A percentile compares a stretch with the other conserved stretches of the same genome.
These are phyloP conservation scores for Saxidomus purpurata DNA, from an alignment of 1,140 invertebrate genomes.

Conservation along the genomic window DNA sequence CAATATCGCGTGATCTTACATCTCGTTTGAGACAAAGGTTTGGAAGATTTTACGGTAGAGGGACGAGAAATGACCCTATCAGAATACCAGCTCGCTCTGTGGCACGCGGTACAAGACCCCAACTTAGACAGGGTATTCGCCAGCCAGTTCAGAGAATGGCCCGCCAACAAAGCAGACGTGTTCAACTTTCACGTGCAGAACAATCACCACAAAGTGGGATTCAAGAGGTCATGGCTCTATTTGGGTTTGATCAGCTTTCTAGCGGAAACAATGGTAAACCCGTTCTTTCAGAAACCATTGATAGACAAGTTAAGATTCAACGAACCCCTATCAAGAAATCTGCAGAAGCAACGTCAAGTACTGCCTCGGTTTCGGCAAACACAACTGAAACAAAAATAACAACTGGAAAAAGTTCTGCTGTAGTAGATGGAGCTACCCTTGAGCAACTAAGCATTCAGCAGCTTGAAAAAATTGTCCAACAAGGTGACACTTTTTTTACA, in stretches of 20 bases:
- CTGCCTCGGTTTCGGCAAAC: not conserved
- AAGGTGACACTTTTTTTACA: not conserved
- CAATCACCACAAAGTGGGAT: not conserved
- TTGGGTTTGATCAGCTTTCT: not conserved
- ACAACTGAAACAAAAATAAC: not conserved
- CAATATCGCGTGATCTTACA: not conserved
- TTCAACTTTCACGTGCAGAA: not conserved
- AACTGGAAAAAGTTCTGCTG: not conserved
- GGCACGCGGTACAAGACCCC: not conserved
- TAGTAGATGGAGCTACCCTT: not conserved
- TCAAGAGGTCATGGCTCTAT: not conserved
- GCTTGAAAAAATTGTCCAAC: not conserved
- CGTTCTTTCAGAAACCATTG: not conserved
- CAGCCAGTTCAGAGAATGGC: not conserved
- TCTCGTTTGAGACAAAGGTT: not conserved
- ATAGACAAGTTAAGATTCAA: not conserved
- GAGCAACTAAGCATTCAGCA: not conserved
- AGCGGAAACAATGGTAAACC: not conserved
- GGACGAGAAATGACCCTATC: not conserved
- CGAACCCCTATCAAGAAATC: slow-evolving; percentile 2
- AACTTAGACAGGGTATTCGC: not conserved
- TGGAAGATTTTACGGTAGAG: not conserved
- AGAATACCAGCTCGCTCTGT: not conserved
- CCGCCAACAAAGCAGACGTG: not conserved
- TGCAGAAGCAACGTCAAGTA: not conserved